Evolutionary conservation across 2,113 vertebrate genomes (phyloP).

Genomic region (Melozone crissalis): DNA sequence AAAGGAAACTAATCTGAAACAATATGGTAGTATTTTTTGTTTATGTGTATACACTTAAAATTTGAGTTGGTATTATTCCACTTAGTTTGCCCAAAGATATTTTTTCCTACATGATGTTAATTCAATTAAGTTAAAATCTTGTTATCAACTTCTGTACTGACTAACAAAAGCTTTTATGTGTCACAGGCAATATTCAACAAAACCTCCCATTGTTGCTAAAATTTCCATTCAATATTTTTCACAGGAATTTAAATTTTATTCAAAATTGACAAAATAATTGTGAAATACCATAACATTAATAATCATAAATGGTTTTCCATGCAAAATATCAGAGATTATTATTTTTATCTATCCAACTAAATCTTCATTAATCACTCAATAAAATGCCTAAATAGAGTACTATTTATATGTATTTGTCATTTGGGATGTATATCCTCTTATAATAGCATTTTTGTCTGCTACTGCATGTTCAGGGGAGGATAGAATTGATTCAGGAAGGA

Average conservation of each 20-base stretch:
- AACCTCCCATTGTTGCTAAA: conserved; percentile 33
- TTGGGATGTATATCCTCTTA: neutral
- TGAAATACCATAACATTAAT: neutral
- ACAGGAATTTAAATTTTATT: neutral
- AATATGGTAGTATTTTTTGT: neutral
- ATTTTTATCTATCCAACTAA: conserved; percentile 14
- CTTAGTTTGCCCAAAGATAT: neutral
- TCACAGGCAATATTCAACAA: neutral
- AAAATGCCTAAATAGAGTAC: neutral
- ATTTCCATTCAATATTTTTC: neutral
- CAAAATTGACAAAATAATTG: neutral
- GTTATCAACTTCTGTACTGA: neutral
- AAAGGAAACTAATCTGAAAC: neutral
- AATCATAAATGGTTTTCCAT: neutral
- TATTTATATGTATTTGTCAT: conserved; percentile 16
- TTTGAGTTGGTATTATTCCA: neutral
- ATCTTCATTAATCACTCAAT: conserved; percentile 1
- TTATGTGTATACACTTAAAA: neutral
- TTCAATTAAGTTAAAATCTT: neutral
- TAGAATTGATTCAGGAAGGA: conserved; percentile 47
- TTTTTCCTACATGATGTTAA: neutral
- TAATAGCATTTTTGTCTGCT: conserved; percentile 10
- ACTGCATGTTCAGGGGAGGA: neutral
- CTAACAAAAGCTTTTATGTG: neutral
- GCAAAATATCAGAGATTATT: neutral